phyloP scores from a whole-genome alignment of 2,888 invertebrate genomes.

The Thumatha senex region DNA sequence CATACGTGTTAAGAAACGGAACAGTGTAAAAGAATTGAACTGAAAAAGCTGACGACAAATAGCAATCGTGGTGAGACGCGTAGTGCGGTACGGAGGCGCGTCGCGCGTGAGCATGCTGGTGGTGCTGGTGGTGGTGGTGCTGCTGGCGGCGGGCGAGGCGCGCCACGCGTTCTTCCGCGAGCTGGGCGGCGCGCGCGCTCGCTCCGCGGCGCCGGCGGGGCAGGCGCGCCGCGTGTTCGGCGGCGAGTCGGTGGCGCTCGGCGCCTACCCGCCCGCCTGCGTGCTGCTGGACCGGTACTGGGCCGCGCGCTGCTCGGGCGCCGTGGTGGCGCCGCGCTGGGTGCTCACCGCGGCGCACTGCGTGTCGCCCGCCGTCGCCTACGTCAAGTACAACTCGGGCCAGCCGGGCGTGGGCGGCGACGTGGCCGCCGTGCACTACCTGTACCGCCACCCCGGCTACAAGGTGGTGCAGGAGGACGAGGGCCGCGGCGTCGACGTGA shows the following conservation, averaged over 20 bases:
- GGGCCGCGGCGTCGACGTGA: slow-evolving; percentile 62
- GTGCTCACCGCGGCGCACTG: slow-evolving; percentile 74
- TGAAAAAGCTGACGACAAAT: too few species aligned
- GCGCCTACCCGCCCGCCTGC: slow-evolving; percentile 49
- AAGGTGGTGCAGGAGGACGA: slow-evolving; percentile 54
- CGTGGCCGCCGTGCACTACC: slow-evolving; percentile 46
- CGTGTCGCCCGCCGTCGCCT: slow-evolving; percentile 51
- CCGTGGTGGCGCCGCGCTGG: slow-evolving; percentile 61
- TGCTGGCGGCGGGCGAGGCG: slow-evolving; percentile 4
- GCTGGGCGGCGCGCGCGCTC: slow-evolving; percentile 20
- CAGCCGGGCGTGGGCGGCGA: slow-evolving; percentile 45
- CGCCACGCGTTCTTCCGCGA: slow-evolving; percentile 48
- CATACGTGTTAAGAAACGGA: too few species aligned
- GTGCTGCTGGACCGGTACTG: slow-evolving; percentile 62
- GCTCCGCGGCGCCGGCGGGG: not conserved
- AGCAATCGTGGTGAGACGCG: too few species aligned
- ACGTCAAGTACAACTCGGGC: slow-evolving; percentile 62
- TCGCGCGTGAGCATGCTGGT: not conserved
- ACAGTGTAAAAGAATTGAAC: too few species aligned
- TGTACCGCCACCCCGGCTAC: slow-evolving; percentile 65
- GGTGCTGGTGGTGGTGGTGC: slow-evolving; percentile 11
- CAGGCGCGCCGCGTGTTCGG: slow-evolving; percentile 62
- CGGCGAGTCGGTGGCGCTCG: slow-evolving; percentile 43
- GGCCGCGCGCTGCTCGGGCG: slow-evolving; percentile 58
- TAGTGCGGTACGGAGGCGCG: not conserved